Base-by-base conservation (phyloP, 92 coral and sea anemone species). In the Epizoanthus scotinus region DNA sequence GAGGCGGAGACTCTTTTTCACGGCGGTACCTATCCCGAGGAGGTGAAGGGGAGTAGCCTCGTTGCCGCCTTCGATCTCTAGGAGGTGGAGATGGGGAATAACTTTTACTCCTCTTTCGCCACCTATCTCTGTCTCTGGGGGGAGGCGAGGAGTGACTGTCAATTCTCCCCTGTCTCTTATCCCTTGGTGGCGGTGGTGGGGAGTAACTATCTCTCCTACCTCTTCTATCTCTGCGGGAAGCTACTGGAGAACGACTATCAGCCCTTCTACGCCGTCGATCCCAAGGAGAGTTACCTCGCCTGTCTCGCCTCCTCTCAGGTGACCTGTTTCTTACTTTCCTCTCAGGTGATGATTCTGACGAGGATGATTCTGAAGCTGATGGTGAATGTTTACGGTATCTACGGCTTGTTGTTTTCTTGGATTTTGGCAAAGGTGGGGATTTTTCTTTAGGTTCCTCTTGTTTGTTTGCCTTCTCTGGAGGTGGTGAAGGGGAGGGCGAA, bases 321-420 rank as follows among this genome's bases (percentile, higher is more conserved):
- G 95, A 64, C 59, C 84, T 78, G 5, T 84, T 61, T 49, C 74
- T 90, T 62, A 74, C 84, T 53, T 75, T 87, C 52, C 92, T 77
- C 61, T 91, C 94, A 8, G 92, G 93, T 21, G 99, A 91, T 72
- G 92, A 89, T 42, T 89, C 98, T 24, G 82, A 91, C 10, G 94
- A 91, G 8, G 98, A 91, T 6, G 91, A 88, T 5, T 97, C 94
- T 12, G 89, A 83, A 15, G 87, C 86, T 22, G 98, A 89, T 28
- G 95, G 92, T 0, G 94, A 89, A 54, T 90, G 91, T 52, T 91
- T 89, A 58, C 99, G 90, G 74, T 96, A 96, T 59, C 97, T 87
- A 52, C 99, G 92, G 63, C 91, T 93, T 36, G 94, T 92, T 1
- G 92, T 88, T 79, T 93, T 96, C 86, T 94, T 89, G 1, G 98